phyloP scores from a whole-genome alignment of 2,113 vertebrate genomes.

The Lynx canadensis region DNA sequence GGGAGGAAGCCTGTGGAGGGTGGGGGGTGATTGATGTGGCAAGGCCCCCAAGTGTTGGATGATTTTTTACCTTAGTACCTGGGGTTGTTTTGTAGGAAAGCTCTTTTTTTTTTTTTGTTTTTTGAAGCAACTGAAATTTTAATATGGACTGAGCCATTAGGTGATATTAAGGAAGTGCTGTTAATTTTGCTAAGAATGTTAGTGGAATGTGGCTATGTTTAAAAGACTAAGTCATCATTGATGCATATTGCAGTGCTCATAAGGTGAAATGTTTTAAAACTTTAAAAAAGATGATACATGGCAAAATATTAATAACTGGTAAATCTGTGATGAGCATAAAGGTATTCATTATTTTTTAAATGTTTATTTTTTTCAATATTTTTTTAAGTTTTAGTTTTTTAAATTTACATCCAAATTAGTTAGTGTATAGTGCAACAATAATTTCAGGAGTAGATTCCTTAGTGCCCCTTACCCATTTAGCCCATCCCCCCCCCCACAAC shows the following conservation, averaged over 20 bases:
- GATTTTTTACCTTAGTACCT: no score
- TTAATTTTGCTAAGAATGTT: slow-evolving; percentile 35
- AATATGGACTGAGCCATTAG: background rate
- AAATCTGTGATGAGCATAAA: background rate
- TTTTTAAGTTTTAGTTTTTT: no score
- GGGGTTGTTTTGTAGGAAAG: no score
- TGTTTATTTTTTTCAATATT: no score
- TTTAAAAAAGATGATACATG: background rate
- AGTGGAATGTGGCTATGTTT: background rate
- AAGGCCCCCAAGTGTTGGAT: background rate
- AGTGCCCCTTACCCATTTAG: no score
- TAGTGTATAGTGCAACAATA: no score
- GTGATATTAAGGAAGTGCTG: background rate
- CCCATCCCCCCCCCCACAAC: no score
- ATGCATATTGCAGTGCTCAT: background rate
- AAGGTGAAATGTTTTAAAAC: background rate
- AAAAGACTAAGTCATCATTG: background rate
- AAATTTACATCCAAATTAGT: no score
- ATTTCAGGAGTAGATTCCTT: no score
- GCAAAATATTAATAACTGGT: background rate
- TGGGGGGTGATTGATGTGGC: background rate
- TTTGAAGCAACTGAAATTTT: background rate
- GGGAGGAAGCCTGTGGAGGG: background rate
- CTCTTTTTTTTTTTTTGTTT: background rate
- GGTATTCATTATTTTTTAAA: background rate